Percentiles rank a stretch among this genome's conserved stretches.
phyloP scores from a whole-genome alignment of 2,888 invertebrate genomes.

The Agrenia bidenticulata region DNA sequence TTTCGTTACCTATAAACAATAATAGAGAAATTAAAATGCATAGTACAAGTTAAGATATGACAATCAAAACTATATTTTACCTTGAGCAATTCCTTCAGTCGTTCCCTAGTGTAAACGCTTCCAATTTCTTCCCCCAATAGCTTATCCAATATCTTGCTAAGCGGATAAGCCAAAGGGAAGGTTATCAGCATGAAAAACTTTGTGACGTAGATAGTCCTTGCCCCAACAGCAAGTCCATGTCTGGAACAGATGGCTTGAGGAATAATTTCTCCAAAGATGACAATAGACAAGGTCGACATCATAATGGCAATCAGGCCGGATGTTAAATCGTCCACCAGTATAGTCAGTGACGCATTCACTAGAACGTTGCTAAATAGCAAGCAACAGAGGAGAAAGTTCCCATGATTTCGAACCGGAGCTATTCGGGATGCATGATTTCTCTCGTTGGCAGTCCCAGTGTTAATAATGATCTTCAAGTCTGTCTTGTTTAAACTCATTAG shows the following conservation, averaged over 20 bases:
- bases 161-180: slow-evolving; percentile 87
- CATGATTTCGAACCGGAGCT: slow-evolving; percentile 82
- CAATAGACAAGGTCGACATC: slow-evolving; percentile 70
- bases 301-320: slow-evolving; percentile 88
- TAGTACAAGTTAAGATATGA: neutral
- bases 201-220: slow-evolving; percentile 89
- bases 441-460: slow-evolving; percentile 85
- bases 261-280: slow-evolving; percentile 94
- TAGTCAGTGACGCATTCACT: slow-evolving; percentile 96
- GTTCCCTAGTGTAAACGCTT: slow-evolving; percentile 91
- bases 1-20: slow-evolving; percentile 71
- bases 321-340: slow-evolving; percentile 90
- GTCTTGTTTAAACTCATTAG: slow-evolving; percentile 96
- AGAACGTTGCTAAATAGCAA: slow-evolving; percentile 78
- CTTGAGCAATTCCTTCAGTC: slow-evolving; percentile 91
- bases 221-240: slow-evolving; percentile 92
- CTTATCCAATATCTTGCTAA: slow-evolving; percentile 82
- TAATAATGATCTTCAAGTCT: slow-evolving; percentile 89
- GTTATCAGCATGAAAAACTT: slow-evolving; percentile 92
- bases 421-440: slow-evolving; percentile 82
- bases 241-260: slow-evolving; percentile 83
- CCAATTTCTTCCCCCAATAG: slow-evolving; percentile 96
- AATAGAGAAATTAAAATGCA: neutral
- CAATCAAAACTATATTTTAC: slow-evolving; percentile 59
- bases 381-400: slow-evolving; percentile 90